phyloP scores from a whole-genome alignment of 2,888 invertebrate genomes.

The Drosophila imparisetae region DNA sequence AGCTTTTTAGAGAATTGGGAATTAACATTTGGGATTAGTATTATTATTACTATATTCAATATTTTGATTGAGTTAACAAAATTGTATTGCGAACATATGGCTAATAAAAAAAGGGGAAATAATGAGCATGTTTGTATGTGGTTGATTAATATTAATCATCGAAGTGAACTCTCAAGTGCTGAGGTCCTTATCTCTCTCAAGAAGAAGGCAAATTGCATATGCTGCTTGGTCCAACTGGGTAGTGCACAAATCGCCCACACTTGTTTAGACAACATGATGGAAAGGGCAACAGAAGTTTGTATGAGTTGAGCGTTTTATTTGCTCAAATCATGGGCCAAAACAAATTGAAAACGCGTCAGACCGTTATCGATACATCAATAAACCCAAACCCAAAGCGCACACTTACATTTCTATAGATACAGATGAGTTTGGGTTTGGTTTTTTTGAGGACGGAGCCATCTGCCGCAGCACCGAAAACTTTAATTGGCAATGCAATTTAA shows the following conservation, averaged over 20 bases:
- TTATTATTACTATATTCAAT: no score
- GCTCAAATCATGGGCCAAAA: slow-evolving; percentile 45
- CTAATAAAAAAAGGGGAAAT: no score
- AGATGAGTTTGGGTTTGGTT: background rate
- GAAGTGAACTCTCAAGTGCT: background rate
- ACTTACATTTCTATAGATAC: background rate
- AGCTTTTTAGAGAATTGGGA: no score
- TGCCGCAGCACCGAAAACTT: slow-evolving; percentile 16
- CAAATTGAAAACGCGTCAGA: slow-evolving; percentile 50
- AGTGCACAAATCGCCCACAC: background rate
- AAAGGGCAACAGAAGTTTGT: slow-evolving; percentile 21
- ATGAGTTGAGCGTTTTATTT: slow-evolving; percentile 37
- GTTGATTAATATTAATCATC: background rate
- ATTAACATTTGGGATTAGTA: no score
- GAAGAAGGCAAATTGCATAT: background rate
- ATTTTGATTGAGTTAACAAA: background rate
- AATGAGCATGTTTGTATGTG: background rate
- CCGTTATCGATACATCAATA: slow-evolving; percentile 44
- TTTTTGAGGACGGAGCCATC: slow-evolving; percentile 10
- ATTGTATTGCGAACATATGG: background rate
- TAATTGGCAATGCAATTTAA: slow-evolving; percentile 54
- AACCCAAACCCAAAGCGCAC: background rate
- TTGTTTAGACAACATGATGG: slow-evolving; percentile 25
- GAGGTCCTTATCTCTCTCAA: background rate
- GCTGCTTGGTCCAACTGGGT: slow-evolving; percentile 10